A percentile compares a stretch with the other conserved stretches of the same genome.
Evolutionary conservation across 2,113 vertebrate genomes (phyloP).

Genomic region (Talpa occidentalis): DNA sequence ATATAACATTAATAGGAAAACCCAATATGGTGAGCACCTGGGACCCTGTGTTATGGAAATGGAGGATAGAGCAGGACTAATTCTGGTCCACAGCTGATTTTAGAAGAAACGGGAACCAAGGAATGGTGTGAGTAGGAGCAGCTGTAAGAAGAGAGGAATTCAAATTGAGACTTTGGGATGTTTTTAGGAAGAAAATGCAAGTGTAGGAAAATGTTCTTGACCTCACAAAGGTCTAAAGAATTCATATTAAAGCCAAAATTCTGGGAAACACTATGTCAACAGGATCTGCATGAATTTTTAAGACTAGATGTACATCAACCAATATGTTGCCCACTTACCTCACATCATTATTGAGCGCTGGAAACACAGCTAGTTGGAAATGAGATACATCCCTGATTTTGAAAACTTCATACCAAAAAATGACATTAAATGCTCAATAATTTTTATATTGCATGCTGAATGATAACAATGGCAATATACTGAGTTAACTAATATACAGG

Average conservation of each 20-base stretch:
- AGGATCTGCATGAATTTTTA: not conserved
- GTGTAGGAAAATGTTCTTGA: not conserved
- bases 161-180: not conserved
- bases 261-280: not conserved
- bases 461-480: not conserved
- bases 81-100: not conserved
- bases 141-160: not conserved
- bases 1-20: not conserved
- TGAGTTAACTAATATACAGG: not conserved
- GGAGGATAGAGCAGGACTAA: not conserved
- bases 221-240: not conserved
- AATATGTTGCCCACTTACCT: not conserved
- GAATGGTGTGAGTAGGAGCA: not conserved
- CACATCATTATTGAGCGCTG: not conserved
- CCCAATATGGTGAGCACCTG: not conserved
- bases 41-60: not conserved
- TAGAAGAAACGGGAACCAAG: not conserved
- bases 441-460: constrained; percentile 17
- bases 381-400: not conserved
- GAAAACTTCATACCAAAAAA: not conserved
- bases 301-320: not conserved
- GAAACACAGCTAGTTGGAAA: not conserved
- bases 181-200: not conserved
- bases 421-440: not conserved
- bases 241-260: not conserved